Base-by-base conservation (phyloP, 2,888 invertebrate species). In the Agonopterix subpropinquella region DNA sequence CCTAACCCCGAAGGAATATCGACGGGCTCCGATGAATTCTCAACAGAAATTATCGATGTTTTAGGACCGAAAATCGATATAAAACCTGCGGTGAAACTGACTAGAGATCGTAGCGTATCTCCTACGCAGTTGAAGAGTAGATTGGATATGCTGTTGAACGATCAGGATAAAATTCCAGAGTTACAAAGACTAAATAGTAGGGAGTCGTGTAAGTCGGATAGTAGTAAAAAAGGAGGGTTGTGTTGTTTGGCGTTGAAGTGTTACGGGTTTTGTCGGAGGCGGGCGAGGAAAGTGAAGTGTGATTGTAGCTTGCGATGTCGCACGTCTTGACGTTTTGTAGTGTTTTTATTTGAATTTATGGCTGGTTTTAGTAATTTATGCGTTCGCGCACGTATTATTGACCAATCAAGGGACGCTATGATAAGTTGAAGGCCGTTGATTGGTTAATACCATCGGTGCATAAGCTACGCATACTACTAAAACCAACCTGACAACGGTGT, bases 81-180 rank as follows among this genome's bases (percentile, higher is more conserved):
- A 37, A 70, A 64, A 62, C 48, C 57, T 42, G 50, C 69, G 35
- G 70, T 63, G 47, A 78, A 77, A 51, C 42, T 73, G 0, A 68
- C 57, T 50, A 65, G 74, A 18, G 84, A 85, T 54, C 73, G 82
- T 0, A 85, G 90, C 44, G 92, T 93, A 0, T 91, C 92, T 0
- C 92, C 93, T 0, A 83, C 89, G 2, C 91, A 92, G 58, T 75
- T 93, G 9, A 93, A 92, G 67, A 90, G 80, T 60, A 82, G 92
- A 55, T 67, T 93, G 53, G 91, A 89, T 58, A 89, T 89, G 54
- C 55, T 87, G 1, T 45, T 87, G 4, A 74, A 56, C 37, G 71
- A 70, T 7, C 68, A 69, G n/a, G 70, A 68, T 15, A 71, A 65
- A 1, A 64, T 70, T 7, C 77, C 78, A 1, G 76, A 77, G 13